phyloP scores from a whole-genome alignment of 2,888 invertebrate species.

The Microplitis deprimator region DNA sequence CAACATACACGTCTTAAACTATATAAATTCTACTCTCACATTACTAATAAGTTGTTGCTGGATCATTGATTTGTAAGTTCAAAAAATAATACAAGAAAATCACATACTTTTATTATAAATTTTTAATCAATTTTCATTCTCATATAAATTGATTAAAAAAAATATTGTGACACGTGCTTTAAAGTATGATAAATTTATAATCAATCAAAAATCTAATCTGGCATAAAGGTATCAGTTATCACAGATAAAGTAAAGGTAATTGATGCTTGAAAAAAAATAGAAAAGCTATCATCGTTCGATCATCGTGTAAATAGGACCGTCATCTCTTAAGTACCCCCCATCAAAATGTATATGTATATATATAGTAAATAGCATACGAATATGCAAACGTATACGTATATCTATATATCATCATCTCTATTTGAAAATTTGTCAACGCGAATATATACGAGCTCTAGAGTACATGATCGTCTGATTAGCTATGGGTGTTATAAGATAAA shows the following conservation, averaged over 20 bases:
- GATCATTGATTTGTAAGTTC: too few species aligned
- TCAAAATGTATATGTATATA: too few species aligned
- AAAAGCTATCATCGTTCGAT: slow-evolving; percentile 57
- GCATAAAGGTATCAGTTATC: background rate
- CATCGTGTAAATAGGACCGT: slow-evolving; percentile 41
- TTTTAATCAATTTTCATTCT: background rate
- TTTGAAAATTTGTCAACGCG: slow-evolving; percentile 65
- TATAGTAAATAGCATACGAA: slow-evolving; percentile 56
- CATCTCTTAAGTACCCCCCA: background rate
- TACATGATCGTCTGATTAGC: slow-evolving; percentile 65
- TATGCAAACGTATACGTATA: background rate
- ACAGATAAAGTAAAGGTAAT: slow-evolving; percentile 33
- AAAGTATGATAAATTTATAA: background rate
- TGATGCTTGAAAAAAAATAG: slow-evolving; percentile 48
- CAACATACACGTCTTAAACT: too few species aligned
- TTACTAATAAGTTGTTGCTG: too few species aligned
- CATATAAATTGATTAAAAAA: background rate
- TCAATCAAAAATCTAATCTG: background rate
- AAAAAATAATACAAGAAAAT: too few species aligned
- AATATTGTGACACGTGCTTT: background rate
- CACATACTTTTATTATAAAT: too few species aligned
- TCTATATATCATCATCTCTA: slow-evolving; percentile 64
- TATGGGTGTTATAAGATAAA: slow-evolving; percentile 52
- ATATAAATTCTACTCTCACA: too few species aligned
- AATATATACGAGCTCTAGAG: slow-evolving; percentile 46